Percentiles rank a stretch among this genome's conserved stretches.
These are phyloP conservation scores for Hippoglossus stenolepis DNA, from an alignment of 2,113 vertebrate genomes.

Conservation along the genomic window DNA sequence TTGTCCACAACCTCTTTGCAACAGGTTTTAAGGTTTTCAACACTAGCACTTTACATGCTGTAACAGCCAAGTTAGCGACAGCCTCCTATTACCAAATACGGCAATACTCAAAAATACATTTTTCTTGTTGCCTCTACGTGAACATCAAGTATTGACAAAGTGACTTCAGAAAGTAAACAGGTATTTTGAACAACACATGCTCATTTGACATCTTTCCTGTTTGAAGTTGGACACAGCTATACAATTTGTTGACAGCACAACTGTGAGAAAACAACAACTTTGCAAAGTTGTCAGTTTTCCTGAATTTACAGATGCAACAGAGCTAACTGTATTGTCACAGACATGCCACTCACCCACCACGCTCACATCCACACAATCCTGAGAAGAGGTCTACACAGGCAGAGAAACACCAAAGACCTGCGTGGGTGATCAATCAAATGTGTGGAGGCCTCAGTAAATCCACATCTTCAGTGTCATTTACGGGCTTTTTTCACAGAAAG, in stretches of 20 bases:
- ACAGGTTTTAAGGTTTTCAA: conserved; percentile 61
- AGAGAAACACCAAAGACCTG: neutral
- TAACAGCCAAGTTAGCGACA: conserved; percentile 18
- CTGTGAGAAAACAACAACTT: neutral
- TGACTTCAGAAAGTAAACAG: no score
- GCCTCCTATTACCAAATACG: neutral
- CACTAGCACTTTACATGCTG: conserved; percentile 10
- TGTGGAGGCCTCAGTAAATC: neutral
- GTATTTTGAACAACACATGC: no score
- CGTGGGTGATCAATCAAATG: neutral
- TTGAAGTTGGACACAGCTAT: neutral
- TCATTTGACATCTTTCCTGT: no score
- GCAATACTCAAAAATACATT: neutral
- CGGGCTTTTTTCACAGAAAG: neutral
- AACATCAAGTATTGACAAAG: neutral
- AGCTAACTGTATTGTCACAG: no score
- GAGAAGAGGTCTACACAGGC: neutral
- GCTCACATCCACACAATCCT: neutral
- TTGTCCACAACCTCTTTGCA: conserved; percentile 50
- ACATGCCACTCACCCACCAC: neutral
- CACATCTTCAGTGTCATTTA: neutral
- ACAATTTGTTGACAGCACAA: neutral
- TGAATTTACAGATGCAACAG: no score
- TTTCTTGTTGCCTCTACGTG: neutral
- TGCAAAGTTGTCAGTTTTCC: no score